phyloP scores from a whole-genome alignment of 2,797 vertebrate genomes.

The Cichlasoma orientale region DNA sequence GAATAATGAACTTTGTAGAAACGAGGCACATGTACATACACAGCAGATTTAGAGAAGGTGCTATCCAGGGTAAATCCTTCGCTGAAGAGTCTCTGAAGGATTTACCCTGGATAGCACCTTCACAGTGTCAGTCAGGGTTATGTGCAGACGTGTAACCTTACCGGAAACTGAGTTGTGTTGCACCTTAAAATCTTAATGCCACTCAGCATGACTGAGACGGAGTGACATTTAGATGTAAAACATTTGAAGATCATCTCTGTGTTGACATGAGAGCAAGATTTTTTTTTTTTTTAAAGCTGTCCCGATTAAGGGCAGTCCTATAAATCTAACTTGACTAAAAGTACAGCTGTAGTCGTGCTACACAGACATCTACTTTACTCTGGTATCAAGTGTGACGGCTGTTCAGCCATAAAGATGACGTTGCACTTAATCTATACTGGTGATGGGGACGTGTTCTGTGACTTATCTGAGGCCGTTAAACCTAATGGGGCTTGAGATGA shows the following conservation, averaged over 20 bases:
- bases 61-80: too few species aligned
- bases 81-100: too few species aligned
- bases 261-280: conserved; percentile 12
- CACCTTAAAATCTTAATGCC: conserved; percentile 14
- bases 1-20: conserved; percentile 32
- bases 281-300: conserved; percentile 6
- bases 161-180: conserved; percentile 17
- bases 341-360: conserved; percentile 1
- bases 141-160: conserved; percentile 3
- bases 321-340: conserved; percentile 40
- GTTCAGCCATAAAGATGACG: conserved; percentile 31
- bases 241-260: conserved; percentile 23
- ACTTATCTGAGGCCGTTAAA: conserved; percentile 43
- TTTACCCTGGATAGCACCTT: conserved; percentile 34
- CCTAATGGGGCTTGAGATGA: conserved; percentile 42
- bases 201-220: conserved; percentile 25
- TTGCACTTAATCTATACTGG: conserved; percentile 18
- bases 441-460: not conserved
- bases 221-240: conserved; percentile 27
- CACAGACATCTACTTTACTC: not conserved
- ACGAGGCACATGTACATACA: not conserved
- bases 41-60: conserved; percentile 35
- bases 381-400: conserved; percentile 3
- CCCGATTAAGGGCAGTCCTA: conserved; percentile 20
- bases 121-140: conserved; percentile 29